Evolutionary conservation across 2,113 vertebrate genomes (phyloP), one percentile per base, ranked within the genome.

Genomic region (Brachypodius melanocephalos): DNA sequence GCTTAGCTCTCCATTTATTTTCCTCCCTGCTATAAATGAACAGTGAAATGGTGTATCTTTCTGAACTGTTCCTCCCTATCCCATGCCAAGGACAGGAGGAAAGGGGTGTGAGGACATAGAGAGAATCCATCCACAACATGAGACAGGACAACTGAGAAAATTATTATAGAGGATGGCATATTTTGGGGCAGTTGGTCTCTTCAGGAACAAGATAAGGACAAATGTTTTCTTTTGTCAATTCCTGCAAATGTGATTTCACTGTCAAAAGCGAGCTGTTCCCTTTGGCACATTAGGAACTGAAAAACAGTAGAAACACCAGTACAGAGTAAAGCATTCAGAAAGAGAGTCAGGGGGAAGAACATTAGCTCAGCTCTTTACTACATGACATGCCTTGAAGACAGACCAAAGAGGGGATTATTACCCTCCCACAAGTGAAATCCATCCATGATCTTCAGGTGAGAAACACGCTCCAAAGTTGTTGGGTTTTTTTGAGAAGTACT

Each of bases 201-300:
- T 94, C 54, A 58, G 79, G 73, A 96, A 54, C 45, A 46, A 83
- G 90, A 87, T 58, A 86, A 92, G 68, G 79, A 88, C 77, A 88
- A 92, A 74, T 43, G 73, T 76, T 90, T 88, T 81, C 49, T 82
- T 76, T 87, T 90, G 80, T 77, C 59, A 88, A 17, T 74, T 66
- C 59, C 69, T 88, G 78, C 29, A 89, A 94, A 97, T 89, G 77
- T 40, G 71, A 93, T 89, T 94, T 76, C 62, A 49, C 83, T 96
- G 89, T 87, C 80, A 94, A 72, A 85, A 76, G 18, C 0, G 43
- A 94, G 72, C 79, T 90, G 74, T 79, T 93, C 62, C 78, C 67
- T 89, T 92, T 89, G 88, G 87, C 90, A 91, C 62, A 10, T 68
- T 59, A 75, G 55, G 82, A 91, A 72, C 66, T 45, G n/a, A 82